Conservation (phyloP, 2,888 invertebrate genomes). For the Drosophila rubida region DNA sequence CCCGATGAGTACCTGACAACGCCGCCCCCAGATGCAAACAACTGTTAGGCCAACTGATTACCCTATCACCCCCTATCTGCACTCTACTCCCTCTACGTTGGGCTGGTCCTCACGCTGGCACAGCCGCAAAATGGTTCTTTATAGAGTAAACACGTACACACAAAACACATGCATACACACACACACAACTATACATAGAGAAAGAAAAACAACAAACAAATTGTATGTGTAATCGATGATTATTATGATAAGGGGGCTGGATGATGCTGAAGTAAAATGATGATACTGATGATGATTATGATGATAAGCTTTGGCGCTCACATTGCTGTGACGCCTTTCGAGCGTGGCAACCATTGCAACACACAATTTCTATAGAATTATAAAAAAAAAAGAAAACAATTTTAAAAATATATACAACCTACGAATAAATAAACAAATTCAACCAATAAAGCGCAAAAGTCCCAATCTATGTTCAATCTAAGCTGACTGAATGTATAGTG, state of each 20-base stretch:
- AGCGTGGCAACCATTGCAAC: slow-evolving; percentile 32
- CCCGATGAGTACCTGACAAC: slow-evolving; percentile 95
- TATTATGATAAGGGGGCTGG: slow-evolving; percentile 37
- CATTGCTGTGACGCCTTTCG: slow-evolving; percentile 19
- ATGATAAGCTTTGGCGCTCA: slow-evolving; percentile 16
- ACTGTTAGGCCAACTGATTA: slow-evolving; percentile 88
- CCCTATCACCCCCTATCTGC: neutral
- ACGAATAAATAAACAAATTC: slow-evolving; percentile 35
- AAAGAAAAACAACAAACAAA: slow-evolving; percentile 19
- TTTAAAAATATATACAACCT: slow-evolving; percentile 25
- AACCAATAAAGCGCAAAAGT: slow-evolving; percentile 59
- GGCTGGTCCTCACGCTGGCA: slow-evolving; percentile 60
- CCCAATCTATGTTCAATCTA: slow-evolving; percentile 25
- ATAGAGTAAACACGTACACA: slow-evolving; percentile 33
- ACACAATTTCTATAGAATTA: slow-evolving; percentile 48
- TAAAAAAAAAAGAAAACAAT: slow-evolving; percentile 25
- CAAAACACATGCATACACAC: slow-evolving; percentile 20
- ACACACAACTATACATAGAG: slow-evolving; percentile 20
- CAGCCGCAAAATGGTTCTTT: slow-evolving; percentile 46
- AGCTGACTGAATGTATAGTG: slow-evolving; percentile 3
- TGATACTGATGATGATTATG: slow-evolving; percentile 17
- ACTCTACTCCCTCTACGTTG: slow-evolving; percentile 6
- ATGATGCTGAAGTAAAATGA: slow-evolving; percentile 37
- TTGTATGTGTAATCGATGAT: slow-evolving; percentile 38
- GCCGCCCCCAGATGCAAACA: slow-evolving; percentile 94